phyloP scores from a whole-genome alignment of 2,797 vertebrate species.

The Buceros bicornis region DNA sequence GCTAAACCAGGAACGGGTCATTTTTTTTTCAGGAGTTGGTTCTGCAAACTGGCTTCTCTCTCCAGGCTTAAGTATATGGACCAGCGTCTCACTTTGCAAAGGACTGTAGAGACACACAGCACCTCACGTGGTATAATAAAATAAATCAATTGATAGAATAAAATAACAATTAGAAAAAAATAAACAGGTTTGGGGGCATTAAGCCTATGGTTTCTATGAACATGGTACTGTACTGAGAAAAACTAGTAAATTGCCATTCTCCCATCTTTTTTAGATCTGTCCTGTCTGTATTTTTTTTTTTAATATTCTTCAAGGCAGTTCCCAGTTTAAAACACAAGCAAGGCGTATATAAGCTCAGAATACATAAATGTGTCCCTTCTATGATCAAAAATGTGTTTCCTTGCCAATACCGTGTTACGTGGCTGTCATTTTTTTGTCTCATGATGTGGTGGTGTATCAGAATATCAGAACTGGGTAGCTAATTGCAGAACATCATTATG shows the following conservation, averaged over 20 bases:
- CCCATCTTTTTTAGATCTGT: neutral
- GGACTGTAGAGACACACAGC: fast-evolving
- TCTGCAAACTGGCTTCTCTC: neutral
- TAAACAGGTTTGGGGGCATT: neutral
- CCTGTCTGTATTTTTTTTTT: fast-evolving
- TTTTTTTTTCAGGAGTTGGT: neutral
- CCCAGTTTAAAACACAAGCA: neutral
- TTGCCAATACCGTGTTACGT: neutral
- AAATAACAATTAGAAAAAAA: neutral
- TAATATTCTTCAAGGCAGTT: neutral
- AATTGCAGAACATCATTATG: neutral
- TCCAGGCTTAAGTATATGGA: neutral
- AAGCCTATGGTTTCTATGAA: neutral
- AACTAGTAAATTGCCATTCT: neutral
- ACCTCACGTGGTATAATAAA: neutral
- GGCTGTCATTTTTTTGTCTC: neutral
- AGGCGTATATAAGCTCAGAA: neutral
- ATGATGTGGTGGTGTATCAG: neutral
- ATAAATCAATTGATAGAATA: neutral
- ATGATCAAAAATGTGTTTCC: neutral
- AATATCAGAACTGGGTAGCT: neutral
- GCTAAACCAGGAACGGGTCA: neutral
- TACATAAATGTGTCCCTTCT: neutral
- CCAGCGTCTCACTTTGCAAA: neutral
- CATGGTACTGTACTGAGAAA: neutral